A percentile compares a stretch with the other conserved stretches of the same genome.
These are phyloP conservation scores for Aphaenogaster ashmeadi DNA, from an alignment of 1,140 invertebrate genomes.

Conservation along the genomic window DNA sequence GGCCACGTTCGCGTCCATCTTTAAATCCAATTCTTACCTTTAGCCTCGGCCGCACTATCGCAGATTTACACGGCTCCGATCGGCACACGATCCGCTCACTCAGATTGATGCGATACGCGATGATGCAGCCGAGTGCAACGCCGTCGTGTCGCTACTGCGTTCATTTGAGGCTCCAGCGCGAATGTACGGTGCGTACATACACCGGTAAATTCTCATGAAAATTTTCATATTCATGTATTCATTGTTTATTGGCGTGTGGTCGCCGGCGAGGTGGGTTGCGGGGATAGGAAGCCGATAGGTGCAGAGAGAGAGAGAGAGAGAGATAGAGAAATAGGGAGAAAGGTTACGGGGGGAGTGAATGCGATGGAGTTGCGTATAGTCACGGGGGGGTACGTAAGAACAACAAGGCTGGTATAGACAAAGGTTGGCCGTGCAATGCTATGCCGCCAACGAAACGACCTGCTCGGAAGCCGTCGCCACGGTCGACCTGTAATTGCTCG, in stretches of 20 bases:
- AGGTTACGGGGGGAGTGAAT: background rate
- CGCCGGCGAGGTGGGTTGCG: constrained; percentile 11
- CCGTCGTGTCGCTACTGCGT: constrained; percentile 20
- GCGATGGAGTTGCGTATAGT: constrained; percentile 43
- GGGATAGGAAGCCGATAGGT: background rate
- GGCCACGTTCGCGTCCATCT: background rate
- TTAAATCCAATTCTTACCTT: constrained; percentile 14
- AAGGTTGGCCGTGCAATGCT: constrained; percentile 54
- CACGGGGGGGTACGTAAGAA: constrained; percentile 71
- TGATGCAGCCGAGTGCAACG: constrained; percentile 47
- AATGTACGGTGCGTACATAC: constrained; percentile 41
- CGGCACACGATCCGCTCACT: constrained; percentile 12
- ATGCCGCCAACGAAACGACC: constrained; percentile 21
- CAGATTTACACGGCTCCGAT: constrained; percentile 7
- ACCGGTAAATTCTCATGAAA: constrained; percentile 75
- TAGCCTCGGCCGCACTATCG: background rate
- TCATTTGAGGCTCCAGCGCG: constrained; percentile 35
- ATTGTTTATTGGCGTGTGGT: constrained; percentile 79
- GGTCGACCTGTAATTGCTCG: constrained; percentile 70
- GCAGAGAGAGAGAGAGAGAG: constrained; percentile 1
- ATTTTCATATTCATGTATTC: constrained; percentile 84
- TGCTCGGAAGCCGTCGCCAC: constrained; percentile 54
- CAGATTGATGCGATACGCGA: constrained; percentile 49
- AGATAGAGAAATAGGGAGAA: background rate
- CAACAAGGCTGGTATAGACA: constrained; percentile 67